Conservation (phyloP, 2,888 invertebrate species). For the Philaethria dido region DNA sequence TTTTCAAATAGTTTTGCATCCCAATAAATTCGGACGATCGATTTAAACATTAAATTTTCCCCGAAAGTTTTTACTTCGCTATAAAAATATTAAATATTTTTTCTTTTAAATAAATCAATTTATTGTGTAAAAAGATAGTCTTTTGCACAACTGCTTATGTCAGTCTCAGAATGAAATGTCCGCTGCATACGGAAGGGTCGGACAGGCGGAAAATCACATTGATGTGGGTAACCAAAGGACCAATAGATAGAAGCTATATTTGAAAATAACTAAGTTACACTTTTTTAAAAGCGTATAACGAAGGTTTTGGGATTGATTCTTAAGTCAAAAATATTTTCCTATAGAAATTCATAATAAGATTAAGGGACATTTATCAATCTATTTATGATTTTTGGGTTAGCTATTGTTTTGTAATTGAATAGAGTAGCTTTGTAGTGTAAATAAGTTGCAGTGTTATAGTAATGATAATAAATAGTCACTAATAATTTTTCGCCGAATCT, state of each 20-base stretch:
- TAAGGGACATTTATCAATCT: too few relatives aligned
- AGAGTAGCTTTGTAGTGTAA: too few relatives aligned
- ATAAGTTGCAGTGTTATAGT: too few relatives aligned
- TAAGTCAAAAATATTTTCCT: too few relatives aligned
- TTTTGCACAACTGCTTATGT: background rate
- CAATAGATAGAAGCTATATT: slow-evolving; percentile 4
- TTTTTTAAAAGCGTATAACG: background rate
- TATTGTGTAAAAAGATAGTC: background rate
- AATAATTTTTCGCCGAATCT: too few relatives aligned
- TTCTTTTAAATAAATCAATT: background rate
- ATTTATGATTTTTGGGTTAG: too few relatives aligned
- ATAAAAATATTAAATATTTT: background rate
- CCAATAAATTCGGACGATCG: too few relatives aligned
- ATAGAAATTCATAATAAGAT: too few relatives aligned
- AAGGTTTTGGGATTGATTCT: background rate
- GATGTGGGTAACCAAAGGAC: slow-evolving; percentile 36
- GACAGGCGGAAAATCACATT: slow-evolving; percentile 46
- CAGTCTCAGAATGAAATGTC: slow-evolving; percentile 41
- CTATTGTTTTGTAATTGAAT: too few relatives aligned
- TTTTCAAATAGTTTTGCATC: too few relatives aligned
- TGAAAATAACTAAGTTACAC: slow-evolving; percentile 17
- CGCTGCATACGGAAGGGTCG: slow-evolving; percentile 41
- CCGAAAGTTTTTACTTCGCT: background rate
- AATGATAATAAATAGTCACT: too few relatives aligned
- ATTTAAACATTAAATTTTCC: background rate